Percentiles rank a stretch among this genome's conserved stretches.
Evolutionary conservation across 1,140 invertebrate species (phyloP).

Genomic region (Macrotrachela quadricornifera): DNA sequence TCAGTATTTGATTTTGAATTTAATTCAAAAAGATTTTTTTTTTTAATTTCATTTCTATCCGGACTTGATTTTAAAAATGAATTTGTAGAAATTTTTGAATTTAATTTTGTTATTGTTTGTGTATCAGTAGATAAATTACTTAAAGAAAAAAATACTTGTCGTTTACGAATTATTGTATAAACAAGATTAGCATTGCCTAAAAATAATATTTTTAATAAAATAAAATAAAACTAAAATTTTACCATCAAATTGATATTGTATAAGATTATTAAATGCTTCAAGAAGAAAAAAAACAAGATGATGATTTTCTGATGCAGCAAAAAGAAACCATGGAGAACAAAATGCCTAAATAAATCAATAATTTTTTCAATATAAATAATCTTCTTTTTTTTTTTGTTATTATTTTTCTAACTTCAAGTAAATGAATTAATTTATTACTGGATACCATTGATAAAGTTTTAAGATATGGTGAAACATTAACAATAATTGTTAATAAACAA

Average conservation of each 20-base stretch:
- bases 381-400: too few relatives aligned
- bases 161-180: slow-evolving; percentile 92
- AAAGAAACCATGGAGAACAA: slow-evolving; percentile 94
- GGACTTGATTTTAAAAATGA: neutral
- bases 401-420: slow-evolving; percentile 47
- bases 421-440: slow-evolving; percentile 82
- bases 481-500: slow-evolving; percentile 85
- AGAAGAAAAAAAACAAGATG: slow-evolving; percentile 92
- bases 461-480: slow-evolving; percentile 94
- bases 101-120: slow-evolving; percentile 40
- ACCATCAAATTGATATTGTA: slow-evolving; percentile 93
- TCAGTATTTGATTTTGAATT: too few relatives aligned
- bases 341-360: slow-evolving; percentile 43
- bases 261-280: slow-evolving; percentile 99
- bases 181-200: slow-evolving; percentile 81
- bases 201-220: too few relatives aligned
- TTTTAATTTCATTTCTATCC: slow-evolving; percentile 10
- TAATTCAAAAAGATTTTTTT: slow-evolving; percentile 12
- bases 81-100: slow-evolving; percentile 8
- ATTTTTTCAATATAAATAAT: neutral
- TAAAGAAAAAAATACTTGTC: slow-evolving; percentile 83
- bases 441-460: slow-evolving; percentile 98
- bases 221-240: too few relatives aligned
- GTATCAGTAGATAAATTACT: slow-evolving; percentile 84
- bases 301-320: slow-evolving; percentile 81